Evolutionary conservation across 1,140 invertebrate species (phyloP), one percentile per base, ranked within the genome.

Genomic region (Oscheius sp.): DNA sequence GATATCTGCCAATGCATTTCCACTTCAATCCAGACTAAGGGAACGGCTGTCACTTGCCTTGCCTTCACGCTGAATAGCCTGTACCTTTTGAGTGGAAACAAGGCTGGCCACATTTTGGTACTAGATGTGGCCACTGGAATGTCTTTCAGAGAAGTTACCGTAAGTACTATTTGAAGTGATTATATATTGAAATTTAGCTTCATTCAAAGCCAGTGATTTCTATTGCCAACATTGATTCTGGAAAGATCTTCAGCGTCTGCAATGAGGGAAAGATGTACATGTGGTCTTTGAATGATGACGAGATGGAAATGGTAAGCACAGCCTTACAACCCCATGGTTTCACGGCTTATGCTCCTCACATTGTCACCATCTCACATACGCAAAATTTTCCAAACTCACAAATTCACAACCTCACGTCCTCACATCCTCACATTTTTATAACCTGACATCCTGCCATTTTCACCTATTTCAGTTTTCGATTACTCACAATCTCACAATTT

Each of bases 1-100:
- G 76, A 78, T 34, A 61, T 78, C 1, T 77, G 76, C 35, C 75
- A 78, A 34, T 77, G 74, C 34, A 45, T 77, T 4, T 63, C 38
- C 29, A 77, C 75, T 13, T 55, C 38, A 15, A 58, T 76, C 42
- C 75, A 76, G 49, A 58, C 76, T 23, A 76, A 76, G 59, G 64
- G 71, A 38, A 58, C 59, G 29, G 63, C 72, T 15, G 63, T 77
- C 10, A 68, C 75, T 1, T 58, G 49, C 32, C 76, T 77, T 3
- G 36, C 59, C 15, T 74, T 77, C 58, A 63, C 72, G 29, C 32
- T 73, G 31, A 73, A 77, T 32, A 72, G 59, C 45, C 10, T 45
- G 3, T 46, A 58, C 32, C 61, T 79, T 2, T 20, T 78, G 28
- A 42, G 38, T 29, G 76, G 75, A 35, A 77, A 77, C 52, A 36